Evolutionary conservation across 2,888 invertebrate species (phyloP), one percentile per base, ranked within the genome.

Genomic region (Platycheirus albimanus): DNA sequence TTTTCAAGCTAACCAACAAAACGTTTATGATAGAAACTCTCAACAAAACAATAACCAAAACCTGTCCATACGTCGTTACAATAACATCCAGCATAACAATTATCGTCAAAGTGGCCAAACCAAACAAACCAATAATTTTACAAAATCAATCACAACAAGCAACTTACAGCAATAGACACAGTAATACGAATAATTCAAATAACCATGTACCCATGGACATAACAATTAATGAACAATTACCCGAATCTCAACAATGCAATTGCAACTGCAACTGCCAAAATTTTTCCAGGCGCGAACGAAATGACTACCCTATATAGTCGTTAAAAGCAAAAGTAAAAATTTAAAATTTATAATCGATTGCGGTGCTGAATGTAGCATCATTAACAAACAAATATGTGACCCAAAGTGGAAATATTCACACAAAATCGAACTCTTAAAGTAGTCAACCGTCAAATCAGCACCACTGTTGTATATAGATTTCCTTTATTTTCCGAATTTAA

Each of bases 351-450:
- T 69, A 1, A 54, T 67, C 24, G 67, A 67, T 13, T 28, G 33
- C 6, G 52, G 67, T 19, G 75, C 75, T 10, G 67, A 61, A 24
- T 61, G 52, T 13, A 76, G 67, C 13, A 61, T 69, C 61, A 43
- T 28, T 45, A 47, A 10, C n/a, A n/a, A n/a, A n/a, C n/a, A n/a
- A n/a, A n/a, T n/a, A n/a, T n/a, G n/a, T n/a, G n/a, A n/a, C n/a
- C 52, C 33, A 10, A 61, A 69, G 24, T 76, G 61, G 69, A 51
- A 69, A 76, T 30, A 45, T 19, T n/a, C 24, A 33, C 52, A 24
- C 13, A 33, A 30, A n/a, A 69, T 52, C 8, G 28, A 6, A 20
- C 28, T 15, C 28, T 41, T 7, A 71, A 71, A 17, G 61, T 41
- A 30, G n/a, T n/a, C n/a, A n/a, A n/a, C n/a, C n/a, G n/a, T n/a